Base-by-base conservation (phyloP, 2,797 vertebrate genomes). In the Sebastes steindachneri region DNA sequence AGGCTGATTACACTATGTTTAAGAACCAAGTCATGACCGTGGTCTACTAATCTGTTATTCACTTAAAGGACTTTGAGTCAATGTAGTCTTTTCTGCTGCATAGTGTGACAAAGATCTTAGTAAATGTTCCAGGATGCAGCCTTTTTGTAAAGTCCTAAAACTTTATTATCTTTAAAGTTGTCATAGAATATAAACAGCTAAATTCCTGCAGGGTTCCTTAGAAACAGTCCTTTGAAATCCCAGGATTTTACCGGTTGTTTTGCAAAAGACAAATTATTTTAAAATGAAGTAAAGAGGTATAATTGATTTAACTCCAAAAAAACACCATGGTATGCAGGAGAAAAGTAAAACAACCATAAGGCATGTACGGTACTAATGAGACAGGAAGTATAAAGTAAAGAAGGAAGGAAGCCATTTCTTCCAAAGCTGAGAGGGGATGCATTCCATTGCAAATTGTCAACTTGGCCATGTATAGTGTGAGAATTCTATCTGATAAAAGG, bases 381-480 rank as follows among this genome's bases (percentile, higher is more conserved):
- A 86, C 62, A 82, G 91, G 92, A 93, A 93, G 92, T 76, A 82
- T 72, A 75, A 88, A 91, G 84, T 81, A 84, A 90, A 89, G 86
- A 87, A 83, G 92, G 93, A 93, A 94, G 92, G 91, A 94, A 93
- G 75, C 86, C 75, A 93, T 93, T 93, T 89, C 85, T 89, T 65
- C 68, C 85, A 59, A 69, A 83, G 82, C 86, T 89, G 81, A 90
- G 75, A 74, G 77, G 78, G 78, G 82, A 92, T 23, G 64, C 89
- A 88, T 91, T 91, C 91, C 84, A 77, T 41, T 75, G 83, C 78
- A 88, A 81, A 89, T 88, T 85, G 79, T 88, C 86, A 89, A 80
- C 87, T 84, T 84, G 85, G 82, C 80, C 69, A 71, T 85, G 88
- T 9, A 72, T 77, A 89, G 89, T 91, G 88, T 90, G 92, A 90